These are phyloP conservation scores for Melospiza melodia DNA, from an alignment of 2,113 vertebrate genomes.

Conservation along the genomic window DNA sequence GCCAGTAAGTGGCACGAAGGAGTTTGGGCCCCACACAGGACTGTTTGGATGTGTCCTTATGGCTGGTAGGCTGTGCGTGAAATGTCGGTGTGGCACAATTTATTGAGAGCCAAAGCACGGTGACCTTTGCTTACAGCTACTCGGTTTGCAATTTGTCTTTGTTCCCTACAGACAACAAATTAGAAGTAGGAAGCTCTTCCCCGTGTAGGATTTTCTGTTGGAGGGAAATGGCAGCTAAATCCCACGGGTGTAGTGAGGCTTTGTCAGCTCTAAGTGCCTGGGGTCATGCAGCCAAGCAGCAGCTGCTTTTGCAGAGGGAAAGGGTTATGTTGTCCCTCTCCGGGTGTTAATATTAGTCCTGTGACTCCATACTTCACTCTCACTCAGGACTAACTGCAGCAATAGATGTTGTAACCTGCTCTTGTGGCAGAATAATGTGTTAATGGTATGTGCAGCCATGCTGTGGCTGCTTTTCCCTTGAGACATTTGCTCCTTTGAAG, in stretches of 20 bases:
- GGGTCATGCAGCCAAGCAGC: neutral
- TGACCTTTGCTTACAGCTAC: conserved; percentile 17
- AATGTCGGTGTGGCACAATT: neutral
- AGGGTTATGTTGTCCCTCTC: neutral
- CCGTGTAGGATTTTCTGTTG: neutral
- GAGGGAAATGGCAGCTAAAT: conserved; percentile 30
- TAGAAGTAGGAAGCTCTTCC: conserved; percentile 9
- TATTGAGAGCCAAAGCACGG: neutral
- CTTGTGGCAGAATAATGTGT: neutral
- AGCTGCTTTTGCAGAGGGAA: neutral
- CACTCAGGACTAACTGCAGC: neutral
- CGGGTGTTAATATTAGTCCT: neutral
- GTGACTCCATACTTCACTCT: neutral
- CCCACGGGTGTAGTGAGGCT: neutral
- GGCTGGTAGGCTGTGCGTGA: neutral
- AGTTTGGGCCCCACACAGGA: neutral
- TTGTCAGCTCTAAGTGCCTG: conserved; percentile 23
- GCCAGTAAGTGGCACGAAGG: conserved; percentile 35
- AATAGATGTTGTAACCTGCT: neutral
- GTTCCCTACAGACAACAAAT: conserved; percentile 9
- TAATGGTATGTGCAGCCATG: neutral
- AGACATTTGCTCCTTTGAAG: conserved; percentile 17
- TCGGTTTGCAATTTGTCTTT: conserved; percentile 20
- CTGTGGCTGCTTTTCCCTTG: neutral
- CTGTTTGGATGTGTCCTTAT: conserved; percentile 9